These are phyloP conservation scores for Alosa sapidissima DNA, from an alignment of 2,797 vertebrate genomes.

Conservation along the genomic window DNA sequence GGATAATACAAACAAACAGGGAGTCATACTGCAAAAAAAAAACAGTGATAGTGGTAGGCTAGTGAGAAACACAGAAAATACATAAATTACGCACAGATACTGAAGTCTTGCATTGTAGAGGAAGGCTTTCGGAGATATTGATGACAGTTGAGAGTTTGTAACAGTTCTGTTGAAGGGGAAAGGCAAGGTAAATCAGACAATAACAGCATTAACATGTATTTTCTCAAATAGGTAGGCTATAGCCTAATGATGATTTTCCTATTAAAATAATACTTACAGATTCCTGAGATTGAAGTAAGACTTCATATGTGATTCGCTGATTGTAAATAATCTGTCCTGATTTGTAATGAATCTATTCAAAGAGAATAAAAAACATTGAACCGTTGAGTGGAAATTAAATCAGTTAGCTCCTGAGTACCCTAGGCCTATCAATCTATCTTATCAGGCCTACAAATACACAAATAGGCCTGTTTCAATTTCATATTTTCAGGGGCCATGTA, in stretches of 20 bases:
- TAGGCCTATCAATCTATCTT: background rate
- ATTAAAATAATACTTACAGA: conserved; percentile 81
- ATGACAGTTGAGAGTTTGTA: conserved; percentile 84
- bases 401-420: background rate
- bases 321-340: conserved; percentile 85
- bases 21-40: background rate
- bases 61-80: background rate
- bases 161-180: conserved; percentile 82
- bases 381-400: background rate
- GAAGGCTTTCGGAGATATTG: conserved; percentile 88
- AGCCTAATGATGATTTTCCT: background rate
- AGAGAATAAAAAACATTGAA: background rate
- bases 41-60: background rate
- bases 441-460: background rate
- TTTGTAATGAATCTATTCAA: conserved; percentile 87
- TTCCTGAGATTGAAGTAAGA: conserved; percentile 92
- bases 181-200: background rate
- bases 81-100: conserved; percentile 84
- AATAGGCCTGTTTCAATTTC: background rate
- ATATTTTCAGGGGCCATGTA: background rate
- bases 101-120: conserved; percentile 89
- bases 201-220: background rate
- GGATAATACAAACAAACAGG: background rate
- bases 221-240: too few species aligned
- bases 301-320: conserved; percentile 88